These are phyloP conservation scores for Diachasmimorpha longicaudata DNA, from an alignment of 1,140 invertebrate genomes.

Conservation along the genomic window DNA sequence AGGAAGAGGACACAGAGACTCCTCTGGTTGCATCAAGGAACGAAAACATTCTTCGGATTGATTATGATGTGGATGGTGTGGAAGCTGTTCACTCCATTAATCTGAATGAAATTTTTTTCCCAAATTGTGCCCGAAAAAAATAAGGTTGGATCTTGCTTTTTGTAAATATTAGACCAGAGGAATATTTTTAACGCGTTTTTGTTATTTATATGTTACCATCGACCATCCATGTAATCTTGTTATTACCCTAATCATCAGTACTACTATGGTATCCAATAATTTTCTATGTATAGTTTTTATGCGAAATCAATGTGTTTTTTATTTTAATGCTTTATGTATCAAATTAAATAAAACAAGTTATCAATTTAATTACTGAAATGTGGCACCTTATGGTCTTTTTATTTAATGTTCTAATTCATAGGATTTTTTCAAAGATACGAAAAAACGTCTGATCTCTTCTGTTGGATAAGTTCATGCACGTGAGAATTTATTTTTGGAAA, in stretches of 20 bases:
- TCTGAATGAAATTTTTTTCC: neutral
- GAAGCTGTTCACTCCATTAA: neutral
- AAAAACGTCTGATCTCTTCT: too few species aligned
- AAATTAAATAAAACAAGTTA: neutral
- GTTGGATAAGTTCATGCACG: too few species aligned
- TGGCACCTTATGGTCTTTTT: too few species aligned
- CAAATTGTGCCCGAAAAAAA: neutral
- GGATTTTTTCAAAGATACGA: too few species aligned
- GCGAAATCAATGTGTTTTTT: neutral
- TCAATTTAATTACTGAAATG: too few species aligned
- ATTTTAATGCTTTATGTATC: neutral
- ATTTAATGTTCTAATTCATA: too few species aligned
- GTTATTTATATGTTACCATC: neutral
- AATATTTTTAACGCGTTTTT: neutral
- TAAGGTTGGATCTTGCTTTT: neutral
- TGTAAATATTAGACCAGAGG: neutral
- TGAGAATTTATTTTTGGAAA: too few species aligned
- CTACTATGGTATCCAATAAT: neutral
- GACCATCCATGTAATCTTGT: neutral
- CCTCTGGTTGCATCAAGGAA: neutral
- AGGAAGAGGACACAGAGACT: conserved; percentile 62
- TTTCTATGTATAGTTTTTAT: neutral
- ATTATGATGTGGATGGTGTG: neutral
- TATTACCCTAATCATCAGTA: neutral
- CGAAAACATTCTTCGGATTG: neutral